A percentile compares a stretch with the other conserved stretches of the same genome.
These are phyloP conservation scores for Thyatira batis DNA, from an alignment of 2,888 invertebrate genomes.

Conservation along the genomic window DNA sequence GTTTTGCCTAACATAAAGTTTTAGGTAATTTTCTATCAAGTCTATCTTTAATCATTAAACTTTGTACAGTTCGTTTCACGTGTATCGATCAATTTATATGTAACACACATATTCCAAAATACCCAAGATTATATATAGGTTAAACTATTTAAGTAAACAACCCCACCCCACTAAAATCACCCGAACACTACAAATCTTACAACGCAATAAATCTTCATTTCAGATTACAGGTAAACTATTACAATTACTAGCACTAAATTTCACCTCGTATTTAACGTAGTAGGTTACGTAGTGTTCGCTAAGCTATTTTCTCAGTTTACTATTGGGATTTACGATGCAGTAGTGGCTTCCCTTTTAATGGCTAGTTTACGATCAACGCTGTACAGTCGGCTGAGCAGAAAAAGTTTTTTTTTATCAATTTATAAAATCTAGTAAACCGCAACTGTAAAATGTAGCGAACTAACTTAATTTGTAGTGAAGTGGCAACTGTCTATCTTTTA, in stretches of 20 bases:
- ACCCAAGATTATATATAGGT: neutral
- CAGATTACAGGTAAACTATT: neutral
- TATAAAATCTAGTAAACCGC: slow-evolving; percentile 5
- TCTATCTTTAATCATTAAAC: too few species aligned
- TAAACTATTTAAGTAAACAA: neutral
- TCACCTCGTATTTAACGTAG: slow-evolving; percentile 6
- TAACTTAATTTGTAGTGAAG: too few species aligned
- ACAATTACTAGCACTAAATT: slow-evolving; percentile 16
- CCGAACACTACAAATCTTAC: slow-evolving; percentile 15
- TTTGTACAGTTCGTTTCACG: too few species aligned
- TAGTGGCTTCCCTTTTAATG: slow-evolving; percentile 25
- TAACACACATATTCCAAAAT: too few species aligned
- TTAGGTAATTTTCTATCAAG: too few species aligned
- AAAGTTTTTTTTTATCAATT: slow-evolving; percentile 17
- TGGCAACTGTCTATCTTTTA: too few species aligned
- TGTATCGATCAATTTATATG: too few species aligned
- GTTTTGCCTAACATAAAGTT: too few species aligned
- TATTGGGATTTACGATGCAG: slow-evolving; percentile 24
- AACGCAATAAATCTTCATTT: slow-evolving; percentile 13
- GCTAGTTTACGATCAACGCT: slow-evolving; percentile 24
- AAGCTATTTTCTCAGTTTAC: slow-evolving; percentile 11
- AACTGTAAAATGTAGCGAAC: neutral
- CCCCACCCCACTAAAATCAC: neutral
- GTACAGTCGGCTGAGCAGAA: slow-evolving; percentile 17
- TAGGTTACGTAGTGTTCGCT: slow-evolving; percentile 1